These are phyloP conservation scores for Pomatostomus ruficeps DNA, from an alignment of 2,113 vertebrate genomes.

Conservation along the genomic window DNA sequence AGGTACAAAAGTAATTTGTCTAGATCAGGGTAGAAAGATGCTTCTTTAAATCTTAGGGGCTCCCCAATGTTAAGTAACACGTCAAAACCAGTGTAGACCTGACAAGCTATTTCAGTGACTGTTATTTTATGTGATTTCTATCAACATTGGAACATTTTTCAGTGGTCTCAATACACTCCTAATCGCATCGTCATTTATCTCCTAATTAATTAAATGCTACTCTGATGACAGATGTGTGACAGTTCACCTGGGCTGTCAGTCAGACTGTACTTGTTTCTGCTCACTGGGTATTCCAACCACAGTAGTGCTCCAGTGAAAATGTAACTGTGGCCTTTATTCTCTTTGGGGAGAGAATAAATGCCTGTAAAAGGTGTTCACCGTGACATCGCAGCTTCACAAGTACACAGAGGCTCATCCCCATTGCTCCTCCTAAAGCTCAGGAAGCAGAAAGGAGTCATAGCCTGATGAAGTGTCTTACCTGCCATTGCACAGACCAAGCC, in stretches of 20 bases:
- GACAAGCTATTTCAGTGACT: neutral
- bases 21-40: slow-evolving; percentile 10
- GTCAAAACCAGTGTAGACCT: neutral
- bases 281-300: neutral
- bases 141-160: neutral
- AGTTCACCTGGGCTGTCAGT: slow-evolving; percentile 22
- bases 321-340: neutral
- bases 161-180: neutral
- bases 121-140: slow-evolving; percentile 28
- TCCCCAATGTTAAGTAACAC: neutral
- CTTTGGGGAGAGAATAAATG: too few relatives aligned
- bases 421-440: neutral
- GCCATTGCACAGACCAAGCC: neutral
- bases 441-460: neutral
- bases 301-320: neutral
- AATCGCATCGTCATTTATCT: slow-evolving; percentile 33
- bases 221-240: neutral
- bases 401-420: neutral
- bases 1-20: slow-evolving; percentile 50
- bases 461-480: neutral
- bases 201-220: slow-evolving; percentile 51
- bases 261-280: neutral
- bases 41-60: slow-evolving; percentile 22
- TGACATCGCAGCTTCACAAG: neutral
- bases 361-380: neutral